Percentiles rank a stretch among this genome's conserved stretches.
Evolutionary conservation across 2,888 invertebrate genomes (phyloP).

Genomic region (Stenchaetothrips biformis): DNA sequence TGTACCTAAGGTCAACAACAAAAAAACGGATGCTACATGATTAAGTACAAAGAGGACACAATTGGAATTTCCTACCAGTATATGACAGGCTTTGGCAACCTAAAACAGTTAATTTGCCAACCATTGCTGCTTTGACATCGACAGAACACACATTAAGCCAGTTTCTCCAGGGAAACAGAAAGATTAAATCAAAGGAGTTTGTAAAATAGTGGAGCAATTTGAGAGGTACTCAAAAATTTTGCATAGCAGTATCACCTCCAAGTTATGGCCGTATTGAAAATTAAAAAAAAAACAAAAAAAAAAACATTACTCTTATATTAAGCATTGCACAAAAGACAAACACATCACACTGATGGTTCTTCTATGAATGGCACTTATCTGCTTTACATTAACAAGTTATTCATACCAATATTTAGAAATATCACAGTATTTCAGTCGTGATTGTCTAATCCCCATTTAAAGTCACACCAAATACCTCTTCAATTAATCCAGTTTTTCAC

Average conservation of each 20-base stretch:
- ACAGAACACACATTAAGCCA: too few species aligned
- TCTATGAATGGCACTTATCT: neutral
- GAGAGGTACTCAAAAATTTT: neutral
- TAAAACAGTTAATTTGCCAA: too few species aligned
- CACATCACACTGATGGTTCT: neutral
- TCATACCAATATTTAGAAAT: neutral
- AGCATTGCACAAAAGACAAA: neutral
- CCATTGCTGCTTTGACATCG: too few species aligned
- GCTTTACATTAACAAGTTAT: neutral
- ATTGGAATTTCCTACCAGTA: too few species aligned
- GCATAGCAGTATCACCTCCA: too few species aligned
- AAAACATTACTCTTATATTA: neutral
- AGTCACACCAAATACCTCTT: neutral
- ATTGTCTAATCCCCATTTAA: neutral
- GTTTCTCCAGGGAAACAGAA: too few species aligned
- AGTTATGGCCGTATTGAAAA: neutral
- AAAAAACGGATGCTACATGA: too few species aligned
- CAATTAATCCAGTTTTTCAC: slow-evolving; percentile 12
- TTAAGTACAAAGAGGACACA: too few species aligned
- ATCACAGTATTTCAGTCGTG: slow-evolving; percentile 5
- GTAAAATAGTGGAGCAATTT: slow-evolving; percentile 8
- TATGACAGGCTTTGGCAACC: too few species aligned
- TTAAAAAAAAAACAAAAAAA: neutral
- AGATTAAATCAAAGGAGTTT: neutral
- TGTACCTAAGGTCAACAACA: too few species aligned